phyloP scores from a whole-genome alignment of 2,888 invertebrate species.

The Tipula helvola region DNA sequence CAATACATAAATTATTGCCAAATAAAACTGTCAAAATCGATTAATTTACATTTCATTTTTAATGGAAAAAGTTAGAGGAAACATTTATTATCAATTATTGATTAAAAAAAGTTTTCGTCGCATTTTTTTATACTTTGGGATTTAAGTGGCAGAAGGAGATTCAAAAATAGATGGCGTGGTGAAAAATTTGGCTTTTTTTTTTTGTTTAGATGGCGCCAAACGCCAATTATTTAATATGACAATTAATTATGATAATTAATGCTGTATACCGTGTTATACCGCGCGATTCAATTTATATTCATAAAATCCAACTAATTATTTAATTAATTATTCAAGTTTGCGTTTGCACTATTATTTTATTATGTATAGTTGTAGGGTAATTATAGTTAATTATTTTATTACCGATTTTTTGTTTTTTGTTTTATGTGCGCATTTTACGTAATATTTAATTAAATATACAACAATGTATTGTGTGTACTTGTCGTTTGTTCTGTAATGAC shows the following conservation, averaged over 20 bases:
- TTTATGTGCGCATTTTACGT: neutral
- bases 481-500: neutral
- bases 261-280: neutral
- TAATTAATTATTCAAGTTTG: neutral
- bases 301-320: neutral
- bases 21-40: slow-evolving; percentile 4
- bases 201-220: neutral
- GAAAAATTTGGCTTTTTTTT: neutral
- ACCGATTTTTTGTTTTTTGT: neutral
- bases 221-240: neutral
- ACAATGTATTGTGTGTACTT: neutral
- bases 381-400: neutral
- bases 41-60: neutral
- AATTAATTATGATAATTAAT: neutral
- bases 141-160: neutral
- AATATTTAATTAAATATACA: neutral
- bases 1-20: neutral
- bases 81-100: neutral
- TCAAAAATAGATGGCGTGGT: neutral
- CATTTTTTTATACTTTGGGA: neutral
- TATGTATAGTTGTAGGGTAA: neutral
- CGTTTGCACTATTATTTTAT: neutral
- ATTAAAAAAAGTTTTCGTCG: neutral
- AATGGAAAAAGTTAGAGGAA: neutral
- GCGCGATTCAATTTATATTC: neutral